Conservation (phyloP, 2,797 vertebrate genomes). For the Gila robusta region DNA sequence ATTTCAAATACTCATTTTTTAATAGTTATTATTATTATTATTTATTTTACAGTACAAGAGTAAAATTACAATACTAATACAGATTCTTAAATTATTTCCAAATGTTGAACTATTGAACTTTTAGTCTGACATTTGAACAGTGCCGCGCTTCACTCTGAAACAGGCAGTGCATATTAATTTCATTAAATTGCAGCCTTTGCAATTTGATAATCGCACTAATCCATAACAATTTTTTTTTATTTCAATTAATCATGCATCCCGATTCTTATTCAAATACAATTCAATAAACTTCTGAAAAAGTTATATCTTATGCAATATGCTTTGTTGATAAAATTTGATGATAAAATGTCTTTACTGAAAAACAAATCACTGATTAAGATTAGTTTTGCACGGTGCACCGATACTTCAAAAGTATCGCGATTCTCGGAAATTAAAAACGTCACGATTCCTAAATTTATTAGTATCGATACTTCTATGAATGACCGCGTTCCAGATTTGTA, state of each 20-base stretch:
- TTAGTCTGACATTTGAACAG: background rate
- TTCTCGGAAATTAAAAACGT: too few relatives aligned
- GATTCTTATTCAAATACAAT: background rate
- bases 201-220: background rate
- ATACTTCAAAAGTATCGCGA: too few relatives aligned
- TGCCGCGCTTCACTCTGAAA: background rate
- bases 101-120: background rate
- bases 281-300: background rate
- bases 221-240: background rate
- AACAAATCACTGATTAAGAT: background rate
- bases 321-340: background rate
- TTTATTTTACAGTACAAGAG: background rate
- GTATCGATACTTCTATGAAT: too few relatives aligned
- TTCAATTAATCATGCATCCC: background rate
- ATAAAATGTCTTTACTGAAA: background rate
- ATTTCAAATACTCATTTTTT: background rate
- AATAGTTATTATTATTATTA: background rate
- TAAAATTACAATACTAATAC: background rate
- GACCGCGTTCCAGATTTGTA: too few relatives aligned
- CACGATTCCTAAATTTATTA: too few relatives aligned
- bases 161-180: background rate
- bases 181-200: background rate
- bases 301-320: background rate
- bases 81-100: background rate
- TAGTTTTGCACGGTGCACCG: too few relatives aligned